Conservation (phyloP, 2,888 invertebrate species). For the Leptarthrus brevirostris region DNA sequence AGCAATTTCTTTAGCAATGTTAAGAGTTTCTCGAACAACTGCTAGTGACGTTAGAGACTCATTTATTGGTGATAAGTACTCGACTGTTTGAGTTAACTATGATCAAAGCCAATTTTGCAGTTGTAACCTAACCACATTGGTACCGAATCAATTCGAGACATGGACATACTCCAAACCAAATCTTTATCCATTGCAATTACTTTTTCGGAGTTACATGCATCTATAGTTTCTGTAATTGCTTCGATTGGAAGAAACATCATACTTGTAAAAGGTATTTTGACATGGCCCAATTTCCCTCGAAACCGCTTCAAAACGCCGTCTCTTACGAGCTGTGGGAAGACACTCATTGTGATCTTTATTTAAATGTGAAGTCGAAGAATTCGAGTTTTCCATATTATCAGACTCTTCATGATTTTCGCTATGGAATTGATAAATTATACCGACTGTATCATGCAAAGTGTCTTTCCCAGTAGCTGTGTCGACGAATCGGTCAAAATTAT, state of each 20-base stretch:
- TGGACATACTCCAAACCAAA: neutral
- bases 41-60: conserved; percentile 57
- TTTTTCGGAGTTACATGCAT: too few relatives aligned
- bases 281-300: neutral
- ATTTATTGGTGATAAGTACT: conserved; percentile 60
- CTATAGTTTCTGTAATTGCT: neutral
- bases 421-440: conserved; percentile 57
- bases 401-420: conserved; percentile 9
- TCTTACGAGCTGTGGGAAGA: neutral
- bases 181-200: conserved; percentile 56
- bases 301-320: neutral
- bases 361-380: neutral
- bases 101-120: conserved; percentile 54
- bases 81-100: conserved; percentile 57
- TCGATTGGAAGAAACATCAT: neutral
- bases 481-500: conserved; percentile 58
- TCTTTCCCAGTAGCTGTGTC: conserved; percentile 4
- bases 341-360: neutral
- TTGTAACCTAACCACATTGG: conserved; percentile 60
- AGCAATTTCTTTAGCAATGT: conserved; percentile 56
- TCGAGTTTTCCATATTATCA: conserved; percentile 46
- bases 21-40: conserved; percentile 59
- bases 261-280: neutral
- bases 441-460: too few relatives aligned
- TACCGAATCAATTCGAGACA: conserved; percentile 52